Evolutionary conservation across 2,113 vertebrate genomes (phyloP).

Genomic region (Upupa epops): DNA sequence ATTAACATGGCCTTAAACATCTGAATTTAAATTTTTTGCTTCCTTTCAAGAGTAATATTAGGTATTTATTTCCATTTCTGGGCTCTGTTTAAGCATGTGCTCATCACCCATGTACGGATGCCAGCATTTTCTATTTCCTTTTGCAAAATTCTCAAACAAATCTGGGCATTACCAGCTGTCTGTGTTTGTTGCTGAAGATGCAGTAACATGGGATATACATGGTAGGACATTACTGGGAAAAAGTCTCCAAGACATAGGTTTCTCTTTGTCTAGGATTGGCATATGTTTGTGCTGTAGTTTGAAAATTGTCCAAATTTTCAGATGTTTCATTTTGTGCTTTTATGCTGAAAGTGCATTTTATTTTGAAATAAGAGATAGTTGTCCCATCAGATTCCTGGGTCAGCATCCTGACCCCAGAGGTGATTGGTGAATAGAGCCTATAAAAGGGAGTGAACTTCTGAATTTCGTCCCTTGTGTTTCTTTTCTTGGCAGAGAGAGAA

Average conservation of each 20-base stretch:
- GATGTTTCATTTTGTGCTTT: too few species aligned
- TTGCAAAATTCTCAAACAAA: neutral
- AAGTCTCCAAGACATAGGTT: neutral
- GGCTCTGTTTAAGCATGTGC: neutral
- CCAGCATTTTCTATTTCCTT: slow-evolving; percentile 18
- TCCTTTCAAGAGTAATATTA: neutral
- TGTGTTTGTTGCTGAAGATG: neutral
- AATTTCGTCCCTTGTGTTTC: too few species aligned
- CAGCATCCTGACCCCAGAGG: too few species aligned
- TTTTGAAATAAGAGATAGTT: too few species aligned
- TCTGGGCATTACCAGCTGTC: neutral
- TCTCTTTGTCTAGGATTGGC: neutral
- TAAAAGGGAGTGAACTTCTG: too few species aligned
- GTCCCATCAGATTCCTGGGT: too few species aligned
- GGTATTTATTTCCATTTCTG: neutral
- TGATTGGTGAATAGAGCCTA: too few species aligned
- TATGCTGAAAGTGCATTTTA: too few species aligned
- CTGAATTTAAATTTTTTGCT: neutral
- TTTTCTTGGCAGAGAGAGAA: too few species aligned
- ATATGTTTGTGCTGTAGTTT: too few species aligned
- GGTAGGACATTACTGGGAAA: neutral
- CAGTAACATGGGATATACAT: neutral
- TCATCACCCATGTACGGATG: neutral
- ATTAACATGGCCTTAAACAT: neutral
- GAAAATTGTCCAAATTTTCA: too few species aligned